Base-by-base conservation (phyloP, 2,888 invertebrate species). In the Lasioglossum marginatum region DNA sequence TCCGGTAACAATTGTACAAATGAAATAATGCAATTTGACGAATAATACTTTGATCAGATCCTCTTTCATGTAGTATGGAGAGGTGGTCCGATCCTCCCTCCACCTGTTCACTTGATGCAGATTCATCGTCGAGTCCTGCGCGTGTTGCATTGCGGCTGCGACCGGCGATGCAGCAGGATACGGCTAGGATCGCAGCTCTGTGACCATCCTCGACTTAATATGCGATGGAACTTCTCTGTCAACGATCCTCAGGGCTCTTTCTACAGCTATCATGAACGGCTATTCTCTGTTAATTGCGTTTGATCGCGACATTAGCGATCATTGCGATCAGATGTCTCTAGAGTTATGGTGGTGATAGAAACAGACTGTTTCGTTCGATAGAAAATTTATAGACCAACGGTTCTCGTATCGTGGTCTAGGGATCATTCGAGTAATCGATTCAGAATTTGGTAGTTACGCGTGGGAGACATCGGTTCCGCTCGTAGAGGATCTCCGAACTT, bases 121-220 rank as follows among this genome's bases (percentile, higher is more conserved):
- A 81, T 71, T 81, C 70, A 12, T 57, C n/a, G 5, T 10, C 68
- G 82, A 77, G 71, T 77, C 74, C 79, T 75, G 79, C 83, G 81
- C 79, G 85, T 82, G 79, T 90, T 89, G 87, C 85, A 89, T 80
- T 84, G 88, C 85, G 85, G 83, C 72, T 86, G 77, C 80, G 82
- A 75, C 73, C 74, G 80, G 37, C 63, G 68, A 37, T 72, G 77
- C 82, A 83, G 79, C 78, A 88, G 68, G 40, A 45, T 78, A 79
- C 74, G 80, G 75, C 77, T 52, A 14, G 34, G 45, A 79, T 43
- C 79, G 45, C 63, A 23, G 63, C 45, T 77, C 81, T 81, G 86
- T 73, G 76, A 75, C 72, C 60, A 68, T 72, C 45, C 71, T 73
- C n/a, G 31, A 63, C 52, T 77, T 85, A 81, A 86, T 74, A 79